Evolutionary conservation across 2,113 vertebrate species (phyloP).

Genomic region (Cromileptes altivelis): DNA sequence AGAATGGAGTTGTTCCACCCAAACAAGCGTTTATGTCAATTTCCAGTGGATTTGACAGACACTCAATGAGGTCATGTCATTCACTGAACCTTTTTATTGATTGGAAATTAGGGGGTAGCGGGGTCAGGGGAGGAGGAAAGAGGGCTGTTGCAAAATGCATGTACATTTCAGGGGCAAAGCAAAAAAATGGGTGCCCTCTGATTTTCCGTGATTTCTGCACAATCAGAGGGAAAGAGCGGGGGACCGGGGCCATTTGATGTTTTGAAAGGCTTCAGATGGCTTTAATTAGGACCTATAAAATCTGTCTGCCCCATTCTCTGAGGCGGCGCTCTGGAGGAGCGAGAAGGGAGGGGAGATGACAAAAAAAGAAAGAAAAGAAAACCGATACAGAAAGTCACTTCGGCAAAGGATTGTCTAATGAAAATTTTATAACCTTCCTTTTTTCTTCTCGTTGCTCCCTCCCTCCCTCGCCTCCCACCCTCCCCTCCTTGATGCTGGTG

Average conservation of each 20-base stretch:
- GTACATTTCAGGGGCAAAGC: conserved; percentile 37
- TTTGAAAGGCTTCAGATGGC: conserved; percentile 92
- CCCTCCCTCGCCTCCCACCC: conserved; percentile 62
- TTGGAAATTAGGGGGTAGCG: conserved; percentile 60
- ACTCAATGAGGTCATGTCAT: conserved; percentile 61
- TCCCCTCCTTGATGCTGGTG: conserved; percentile 77
- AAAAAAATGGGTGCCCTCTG: conserved; percentile 41
- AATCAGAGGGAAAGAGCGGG: conserved; percentile 82
- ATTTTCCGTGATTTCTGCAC: conserved; percentile 68
- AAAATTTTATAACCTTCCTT: conserved; percentile 85
- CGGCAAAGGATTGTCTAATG: conserved; percentile 79
- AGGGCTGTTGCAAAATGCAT: conserved; percentile 26
- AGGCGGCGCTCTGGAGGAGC: conserved; percentile 81
- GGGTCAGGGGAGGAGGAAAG: conserved; percentile 11
- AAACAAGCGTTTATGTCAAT: conserved; percentile 19
- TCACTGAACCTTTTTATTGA: conserved; percentile 72
- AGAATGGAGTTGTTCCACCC: not conserved
- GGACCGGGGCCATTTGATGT: conserved; percentile 84
- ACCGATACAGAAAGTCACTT: conserved; percentile 87
- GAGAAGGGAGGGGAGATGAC: conserved; percentile 63
- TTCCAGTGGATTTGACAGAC: conserved; percentile 49
- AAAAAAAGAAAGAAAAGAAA: conserved; percentile 47
- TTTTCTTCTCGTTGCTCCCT: conserved; percentile 68
- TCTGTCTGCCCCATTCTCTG: conserved; percentile 85
- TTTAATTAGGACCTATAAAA: conserved; percentile 96